Evolutionary conservation across 2,113 vertebrate genomes (phyloP).

Genomic region (Tylochromis polylepis): DNA sequence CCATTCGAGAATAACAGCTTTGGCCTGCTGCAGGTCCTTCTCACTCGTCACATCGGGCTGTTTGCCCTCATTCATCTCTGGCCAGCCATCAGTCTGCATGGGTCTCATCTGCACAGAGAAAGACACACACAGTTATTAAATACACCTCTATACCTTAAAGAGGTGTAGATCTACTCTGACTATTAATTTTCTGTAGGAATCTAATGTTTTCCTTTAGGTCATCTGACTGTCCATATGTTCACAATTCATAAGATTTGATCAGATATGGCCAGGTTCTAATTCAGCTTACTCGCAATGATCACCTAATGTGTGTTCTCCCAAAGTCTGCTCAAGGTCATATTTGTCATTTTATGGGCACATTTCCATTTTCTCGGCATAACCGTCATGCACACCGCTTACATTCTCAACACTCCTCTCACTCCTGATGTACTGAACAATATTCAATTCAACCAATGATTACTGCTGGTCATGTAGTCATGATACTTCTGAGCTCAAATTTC

Average conservation of each 20-base stretch:
- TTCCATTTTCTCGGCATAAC: not conserved
- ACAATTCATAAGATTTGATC: not conserved
- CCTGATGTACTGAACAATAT: not conserved
- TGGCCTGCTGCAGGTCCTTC: slow-evolving; percentile 55
- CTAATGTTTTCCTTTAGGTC: not conserved
- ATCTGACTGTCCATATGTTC: not conserved
- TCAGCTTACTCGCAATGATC: not conserved
- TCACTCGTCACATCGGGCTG: slow-evolving; percentile 29
- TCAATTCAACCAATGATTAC: not conserved
- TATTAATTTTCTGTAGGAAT: not conserved
- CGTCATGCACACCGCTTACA: not conserved
- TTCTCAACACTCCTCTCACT: not conserved
- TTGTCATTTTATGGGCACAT: not conserved
- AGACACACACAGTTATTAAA: not conserved
- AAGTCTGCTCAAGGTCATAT: not conserved
- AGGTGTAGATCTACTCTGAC: not conserved
- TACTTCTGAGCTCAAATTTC: not conserved
- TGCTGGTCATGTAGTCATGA: not conserved
- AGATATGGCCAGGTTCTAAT: not conserved
- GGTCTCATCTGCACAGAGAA: slow-evolving; percentile 59
- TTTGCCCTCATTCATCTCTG: slow-evolving; percentile 46
- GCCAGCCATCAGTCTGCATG: slow-evolving; percentile 69
- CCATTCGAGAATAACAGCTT: slow-evolving; percentile 64
- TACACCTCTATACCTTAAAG: not conserved
- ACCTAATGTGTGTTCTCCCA: not conserved